Conservation (phyloP, 2,113 vertebrate species). For the Puffinus mauretanicus region DNA sequence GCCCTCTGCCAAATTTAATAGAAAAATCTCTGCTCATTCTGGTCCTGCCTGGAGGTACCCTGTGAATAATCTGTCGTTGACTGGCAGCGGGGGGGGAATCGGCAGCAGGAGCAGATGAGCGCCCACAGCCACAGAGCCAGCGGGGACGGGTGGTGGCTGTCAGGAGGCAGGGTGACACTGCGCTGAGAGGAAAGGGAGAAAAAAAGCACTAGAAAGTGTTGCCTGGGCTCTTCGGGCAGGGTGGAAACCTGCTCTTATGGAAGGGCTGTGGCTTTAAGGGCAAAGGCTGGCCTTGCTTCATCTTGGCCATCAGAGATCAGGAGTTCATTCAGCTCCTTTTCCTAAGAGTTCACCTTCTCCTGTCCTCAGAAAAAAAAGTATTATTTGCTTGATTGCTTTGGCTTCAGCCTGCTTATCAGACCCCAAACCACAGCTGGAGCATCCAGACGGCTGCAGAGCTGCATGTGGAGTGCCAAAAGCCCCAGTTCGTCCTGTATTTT, state of each 20-base stretch:
- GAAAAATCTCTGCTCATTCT: neutral
- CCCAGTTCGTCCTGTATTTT: no score
- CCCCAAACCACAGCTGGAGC: neutral
- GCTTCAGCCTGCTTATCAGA: neutral
- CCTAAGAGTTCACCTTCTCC: neutral
- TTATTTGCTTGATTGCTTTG: neutral
- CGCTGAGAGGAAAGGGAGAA: neutral
- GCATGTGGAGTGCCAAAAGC: neutral
- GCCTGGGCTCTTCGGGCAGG: neutral
- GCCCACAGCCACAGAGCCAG: neutral
- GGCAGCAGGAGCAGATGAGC: neutral
- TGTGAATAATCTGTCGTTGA: neutral
- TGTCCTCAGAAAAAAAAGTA: neutral
- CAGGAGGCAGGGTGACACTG: neutral
- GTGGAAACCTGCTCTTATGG: neutral
- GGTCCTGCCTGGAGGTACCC: neutral
- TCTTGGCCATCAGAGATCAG: neutral
- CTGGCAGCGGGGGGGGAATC: neutral
- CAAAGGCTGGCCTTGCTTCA: neutral
- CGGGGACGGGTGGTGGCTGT: neutral
- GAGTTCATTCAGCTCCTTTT: neutral
- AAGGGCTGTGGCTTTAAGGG: neutral
- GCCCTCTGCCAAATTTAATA: neutral
- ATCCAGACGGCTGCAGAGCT: neutral
- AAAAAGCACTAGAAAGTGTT: neutral